These are phyloP conservation scores for Anoplophora glabripennis DNA, from an alignment of 1,140 invertebrate species.

Conservation along the genomic window DNA sequence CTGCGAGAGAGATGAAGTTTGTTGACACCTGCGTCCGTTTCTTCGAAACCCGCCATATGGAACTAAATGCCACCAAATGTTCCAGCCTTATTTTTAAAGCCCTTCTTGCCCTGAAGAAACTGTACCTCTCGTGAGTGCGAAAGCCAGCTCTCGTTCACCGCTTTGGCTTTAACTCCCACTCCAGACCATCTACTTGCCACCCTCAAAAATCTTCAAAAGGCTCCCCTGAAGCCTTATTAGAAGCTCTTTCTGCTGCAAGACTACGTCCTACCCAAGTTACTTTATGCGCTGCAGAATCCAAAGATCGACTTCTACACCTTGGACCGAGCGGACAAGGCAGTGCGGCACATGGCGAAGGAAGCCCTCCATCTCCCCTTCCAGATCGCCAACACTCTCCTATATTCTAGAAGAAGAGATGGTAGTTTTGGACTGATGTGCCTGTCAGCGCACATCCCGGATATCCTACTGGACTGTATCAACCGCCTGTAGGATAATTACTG, in stretches of 20 bases:
- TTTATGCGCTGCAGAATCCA: slow-evolving; percentile 13
- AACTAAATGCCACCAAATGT: slow-evolving; percentile 42
- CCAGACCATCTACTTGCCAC: not conserved
- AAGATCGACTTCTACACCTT: not conserved
- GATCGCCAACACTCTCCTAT: slow-evolving; percentile 13
- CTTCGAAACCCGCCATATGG: slow-evolving; percentile 18
- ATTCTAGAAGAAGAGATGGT: not conserved
- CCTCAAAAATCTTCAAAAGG: not conserved
- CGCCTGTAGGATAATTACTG: no score
- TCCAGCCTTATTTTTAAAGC: slow-evolving; percentile 40
- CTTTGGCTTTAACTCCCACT: slow-evolving; percentile 20
- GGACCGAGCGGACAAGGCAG: slow-evolving; percentile 1
- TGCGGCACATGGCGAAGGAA: slow-evolving; percentile 4
- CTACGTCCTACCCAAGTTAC: slow-evolving; percentile 11
- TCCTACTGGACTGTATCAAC: not conserved
- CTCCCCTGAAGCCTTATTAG: slow-evolving; percentile 23
- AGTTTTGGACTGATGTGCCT: not conserved
- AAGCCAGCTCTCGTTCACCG: slow-evolving; percentile 38
- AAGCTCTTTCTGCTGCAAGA: slow-evolving; percentile 12
- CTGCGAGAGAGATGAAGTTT: slow-evolving; percentile 28
- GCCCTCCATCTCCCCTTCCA: slow-evolving; percentile 14
- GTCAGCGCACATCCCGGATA: not conserved
- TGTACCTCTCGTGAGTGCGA: slow-evolving; percentile 20
- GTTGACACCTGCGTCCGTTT: slow-evolving; percentile 4
- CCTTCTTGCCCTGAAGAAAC: slow-evolving; percentile 24